These are phyloP conservation scores for Gymnocypris eckloni DNA, from an alignment of 2,797 vertebrate genomes.

Conservation along the genomic window DNA sequence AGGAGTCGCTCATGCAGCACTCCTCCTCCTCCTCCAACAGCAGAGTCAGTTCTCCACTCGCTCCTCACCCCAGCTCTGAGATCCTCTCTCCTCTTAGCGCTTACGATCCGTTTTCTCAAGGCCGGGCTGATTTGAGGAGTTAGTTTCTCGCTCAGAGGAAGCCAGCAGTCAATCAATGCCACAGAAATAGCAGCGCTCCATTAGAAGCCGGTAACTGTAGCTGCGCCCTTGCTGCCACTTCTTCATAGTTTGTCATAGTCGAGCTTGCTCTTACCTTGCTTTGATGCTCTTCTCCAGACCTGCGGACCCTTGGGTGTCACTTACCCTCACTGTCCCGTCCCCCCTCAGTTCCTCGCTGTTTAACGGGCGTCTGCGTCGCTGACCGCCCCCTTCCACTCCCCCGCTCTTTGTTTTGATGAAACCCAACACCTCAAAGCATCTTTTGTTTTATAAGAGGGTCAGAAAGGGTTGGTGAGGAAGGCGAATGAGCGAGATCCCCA, in stretches of 20 bases:
- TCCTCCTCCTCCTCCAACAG: neutral
- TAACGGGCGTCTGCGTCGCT: conserved; percentile 58
- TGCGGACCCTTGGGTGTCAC: conserved; percentile 22
- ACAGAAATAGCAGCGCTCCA: conserved; percentile 86
- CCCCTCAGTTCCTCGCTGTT: conserved; percentile 17
- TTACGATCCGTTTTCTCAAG: conserved; percentile 81
- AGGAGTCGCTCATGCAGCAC: conserved; percentile 67
- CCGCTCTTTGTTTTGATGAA: conserved; percentile 77
- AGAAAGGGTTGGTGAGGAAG: conserved; percentile 62
- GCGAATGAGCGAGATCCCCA: conserved; percentile 69
- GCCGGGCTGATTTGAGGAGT: conserved; percentile 80
- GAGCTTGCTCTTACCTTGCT: conserved; percentile 12
- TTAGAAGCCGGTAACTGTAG: conserved; percentile 85
- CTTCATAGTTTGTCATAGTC: neutral
- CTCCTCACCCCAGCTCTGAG: neutral
- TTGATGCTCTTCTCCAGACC: conserved; percentile 58
- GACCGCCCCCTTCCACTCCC: conserved; percentile 60
- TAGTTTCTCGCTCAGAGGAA: conserved; percentile 82
- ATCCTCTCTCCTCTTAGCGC: conserved; percentile 50
- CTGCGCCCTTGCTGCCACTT: conserved; percentile 76
- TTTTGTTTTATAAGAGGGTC: conserved; percentile 76
- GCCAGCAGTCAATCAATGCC: conserved; percentile 86
- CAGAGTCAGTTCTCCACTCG: neutral
- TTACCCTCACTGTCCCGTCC: neutral
- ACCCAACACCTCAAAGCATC: conserved; percentile 82